Conservation (phyloP, 2,888 invertebrate genomes). For the Dysmachus trigonus region DNA sequence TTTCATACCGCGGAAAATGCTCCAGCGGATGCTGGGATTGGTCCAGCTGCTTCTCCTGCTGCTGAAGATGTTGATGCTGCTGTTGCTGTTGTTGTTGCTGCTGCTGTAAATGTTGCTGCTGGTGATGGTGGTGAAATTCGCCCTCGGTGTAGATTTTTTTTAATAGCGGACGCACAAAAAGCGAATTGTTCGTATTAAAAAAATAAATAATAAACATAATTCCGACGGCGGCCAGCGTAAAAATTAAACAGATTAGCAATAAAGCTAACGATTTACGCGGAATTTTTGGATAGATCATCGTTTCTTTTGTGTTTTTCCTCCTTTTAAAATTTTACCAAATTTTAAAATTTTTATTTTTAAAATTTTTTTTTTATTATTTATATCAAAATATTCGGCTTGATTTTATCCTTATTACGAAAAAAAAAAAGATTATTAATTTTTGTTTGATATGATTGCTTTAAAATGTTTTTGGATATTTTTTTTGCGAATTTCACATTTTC, state of each 20-base stretch:
- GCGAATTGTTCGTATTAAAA: conserved; percentile 50
- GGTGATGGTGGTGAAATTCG: conserved; percentile 16
- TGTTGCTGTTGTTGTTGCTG: neutral
- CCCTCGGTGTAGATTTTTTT: conserved; percentile 14
- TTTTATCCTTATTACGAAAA: too few species aligned
- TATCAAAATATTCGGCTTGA: too few species aligned
- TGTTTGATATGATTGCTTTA: neutral
- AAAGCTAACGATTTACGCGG: conserved; percentile 53
- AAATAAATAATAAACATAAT: conserved; percentile 51
- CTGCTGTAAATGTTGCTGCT: neutral
- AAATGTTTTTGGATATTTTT: neutral
- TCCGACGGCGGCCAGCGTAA: conserved; percentile 53
- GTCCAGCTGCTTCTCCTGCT: neutral
- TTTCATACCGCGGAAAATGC: neutral
- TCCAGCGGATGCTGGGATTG: neutral
- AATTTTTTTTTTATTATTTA: neutral
- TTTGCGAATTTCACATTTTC: neutral
- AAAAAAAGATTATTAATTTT: neutral
- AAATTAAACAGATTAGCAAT: conserved; percentile 51
- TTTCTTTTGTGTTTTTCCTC: neutral
- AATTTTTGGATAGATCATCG: conserved; percentile 54
- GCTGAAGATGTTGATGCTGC: neutral
- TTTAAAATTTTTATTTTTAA: neutral
- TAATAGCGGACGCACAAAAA: conserved; percentile 43
- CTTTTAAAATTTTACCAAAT: too few species aligned